Base-by-base conservation (phyloP, 2,888 invertebrate genomes). In the Drosophila antonietae region DNA sequence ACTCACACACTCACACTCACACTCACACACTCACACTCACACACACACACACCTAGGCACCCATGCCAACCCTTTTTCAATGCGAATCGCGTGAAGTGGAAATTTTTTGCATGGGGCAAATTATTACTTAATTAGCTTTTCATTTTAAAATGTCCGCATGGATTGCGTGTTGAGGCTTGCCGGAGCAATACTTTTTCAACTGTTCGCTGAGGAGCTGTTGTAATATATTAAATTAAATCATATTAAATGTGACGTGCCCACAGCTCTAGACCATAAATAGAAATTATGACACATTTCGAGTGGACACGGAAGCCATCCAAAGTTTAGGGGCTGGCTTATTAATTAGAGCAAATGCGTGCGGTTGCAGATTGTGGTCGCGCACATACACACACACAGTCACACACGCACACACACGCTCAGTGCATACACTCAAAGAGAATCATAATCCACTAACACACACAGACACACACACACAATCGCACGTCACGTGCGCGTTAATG, bases 211-310 rank as follows among this genome's bases (percentile, higher is more conserved):
- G 82, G 77, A 81, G 73, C 71, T 77, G 80, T 73, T 80, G 88
- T 76, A 81, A 88, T 87, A 83, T 83, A 84, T 83, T 74, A 83
- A 87, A 87, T 88, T 81, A 88, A 86, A 86, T 88, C 86, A 87
- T 83, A 80, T 73, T 80, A 83, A 75, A 81, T 72, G 81, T 64
- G 73, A 80, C 80, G 75, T 72, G 81, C 74, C 80, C 67, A 71
- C 68, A 59, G 73, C 57, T 56, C 23, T 67, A 62, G 68, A 81
- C 88, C 88, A 79, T 86, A 84, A 87, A 88, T 80, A 83, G 74
- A 81, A 88, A 83, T 88, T 87, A 87, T 87, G 88, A 88, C 87
- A 88, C 84, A 87, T 88, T 81, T 75, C 79, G 73, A 82, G 84
- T 73, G 80, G 80, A 87, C 88, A 86, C 85, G 88, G 57, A 80